Percentiles rank a stretch among this genome's conserved stretches.
phyloP scores from a whole-genome alignment of 2,113 vertebrate species.

The Phylloscopus trochilus region DNA sequence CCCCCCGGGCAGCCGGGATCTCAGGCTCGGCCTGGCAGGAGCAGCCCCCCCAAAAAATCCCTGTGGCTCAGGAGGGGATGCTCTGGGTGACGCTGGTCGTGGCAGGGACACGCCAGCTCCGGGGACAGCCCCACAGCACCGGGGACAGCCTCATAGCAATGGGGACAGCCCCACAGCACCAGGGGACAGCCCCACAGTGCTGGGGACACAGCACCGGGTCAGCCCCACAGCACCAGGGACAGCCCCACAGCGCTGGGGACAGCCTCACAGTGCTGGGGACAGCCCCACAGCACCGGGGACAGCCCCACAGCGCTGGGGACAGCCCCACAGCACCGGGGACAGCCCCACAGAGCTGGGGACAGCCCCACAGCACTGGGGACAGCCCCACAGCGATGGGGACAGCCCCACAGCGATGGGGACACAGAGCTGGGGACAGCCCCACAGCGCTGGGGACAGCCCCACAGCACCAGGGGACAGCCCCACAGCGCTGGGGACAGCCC shows the following conservation, averaged over 20 bases:
- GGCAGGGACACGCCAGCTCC: accelerated
- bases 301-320: background rate
- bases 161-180: background rate
- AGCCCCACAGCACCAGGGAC: background rate
- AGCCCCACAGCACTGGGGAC: accelerated
- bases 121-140: background rate
- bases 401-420: no score
- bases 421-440: background rate
- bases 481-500: background rate
- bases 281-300: background rate
- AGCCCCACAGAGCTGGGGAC: no score
- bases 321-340: background rate
- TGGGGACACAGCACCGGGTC: no score
- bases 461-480: background rate
- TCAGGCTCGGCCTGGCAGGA: accelerated
- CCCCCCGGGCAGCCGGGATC: no score
- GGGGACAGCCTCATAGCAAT: background rate
- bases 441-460: background rate
- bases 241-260: background rate
- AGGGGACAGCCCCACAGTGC: background rate
- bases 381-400: background rate
- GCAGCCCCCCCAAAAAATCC: accelerated
- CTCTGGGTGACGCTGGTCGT: background rate
- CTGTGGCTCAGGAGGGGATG: accelerated
- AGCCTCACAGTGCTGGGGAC: background rate